Evolutionary conservation across 2,113 vertebrate genomes (phyloP).

Genomic region (Hippocampus comes): DNA sequence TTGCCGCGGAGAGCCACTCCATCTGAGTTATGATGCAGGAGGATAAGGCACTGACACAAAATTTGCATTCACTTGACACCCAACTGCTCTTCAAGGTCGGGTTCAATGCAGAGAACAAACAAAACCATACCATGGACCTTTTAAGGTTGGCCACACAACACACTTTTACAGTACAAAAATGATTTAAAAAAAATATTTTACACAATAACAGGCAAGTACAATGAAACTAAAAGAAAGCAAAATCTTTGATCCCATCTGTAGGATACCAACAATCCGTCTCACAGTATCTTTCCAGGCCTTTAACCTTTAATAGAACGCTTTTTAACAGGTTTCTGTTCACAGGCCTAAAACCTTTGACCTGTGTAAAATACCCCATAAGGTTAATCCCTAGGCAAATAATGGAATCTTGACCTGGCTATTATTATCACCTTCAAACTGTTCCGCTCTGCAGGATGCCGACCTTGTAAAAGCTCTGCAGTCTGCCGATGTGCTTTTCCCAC

Average conservation of each 20-base stretch:
- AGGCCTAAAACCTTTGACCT: slow-evolving; percentile 43
- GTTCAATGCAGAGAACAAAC: neutral
- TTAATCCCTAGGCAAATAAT: slow-evolving; percentile 69
- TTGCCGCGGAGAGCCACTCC: too few species aligned
- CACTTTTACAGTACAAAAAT: too few species aligned
- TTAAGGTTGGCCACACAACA: too few species aligned
- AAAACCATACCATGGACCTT: too few species aligned
- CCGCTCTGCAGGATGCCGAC: slow-evolving; percentile 50
- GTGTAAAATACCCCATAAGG: slow-evolving; percentile 53
- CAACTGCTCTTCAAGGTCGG: neutral
- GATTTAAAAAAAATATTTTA: too few species aligned
- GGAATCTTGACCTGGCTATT: slow-evolving; percentile 66
- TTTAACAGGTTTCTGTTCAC: slow-evolving; percentile 55
- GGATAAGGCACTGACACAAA: neutral
- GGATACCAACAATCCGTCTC: neutral
- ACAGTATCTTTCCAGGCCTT: slow-evolving; percentile 6
- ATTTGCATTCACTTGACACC: neutral
- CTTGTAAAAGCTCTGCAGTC: slow-evolving; percentile 55
- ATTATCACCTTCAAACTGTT: slow-evolving; percentile 51
- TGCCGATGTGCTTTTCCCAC: slow-evolving; percentile 6
- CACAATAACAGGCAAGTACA: too few species aligned
- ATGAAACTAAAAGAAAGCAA: too few species aligned
- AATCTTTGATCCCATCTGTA: too few species aligned
- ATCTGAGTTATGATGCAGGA: neutral
- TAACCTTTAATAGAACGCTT: slow-evolving; percentile 37